Percentiles rank a stretch among this genome's conserved stretches.
Evolutionary conservation across 2,113 vertebrate species (phyloP).

Genomic region (Ramphastos sulfuratus): DNA sequence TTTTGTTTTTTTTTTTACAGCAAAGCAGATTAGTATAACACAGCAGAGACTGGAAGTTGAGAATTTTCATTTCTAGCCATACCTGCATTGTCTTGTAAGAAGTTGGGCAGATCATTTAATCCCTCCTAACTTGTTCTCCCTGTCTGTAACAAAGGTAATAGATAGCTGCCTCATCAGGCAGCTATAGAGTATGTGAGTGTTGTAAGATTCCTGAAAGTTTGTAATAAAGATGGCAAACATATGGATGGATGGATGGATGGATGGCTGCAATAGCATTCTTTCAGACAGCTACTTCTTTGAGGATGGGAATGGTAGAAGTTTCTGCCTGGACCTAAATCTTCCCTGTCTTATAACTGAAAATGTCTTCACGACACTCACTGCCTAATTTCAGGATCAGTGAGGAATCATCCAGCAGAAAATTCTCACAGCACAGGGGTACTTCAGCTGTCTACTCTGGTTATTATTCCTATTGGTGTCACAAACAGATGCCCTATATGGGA

Average conservation of each 20-base stretch:
- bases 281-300: neutral
- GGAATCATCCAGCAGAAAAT: neutral
- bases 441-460: neutral
- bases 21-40: slow-evolving; percentile 13
- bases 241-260: too few relatives aligned
- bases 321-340: neutral
- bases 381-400: neutral
- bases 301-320: neutral
- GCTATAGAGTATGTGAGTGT: neutral
- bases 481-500: neutral
- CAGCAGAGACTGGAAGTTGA: neutral
- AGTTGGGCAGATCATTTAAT: slow-evolving; percentile 46
- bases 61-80: slow-evolving; percentile 17
- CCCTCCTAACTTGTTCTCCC: slow-evolving; percentile 27
- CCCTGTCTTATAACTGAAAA: neutral
- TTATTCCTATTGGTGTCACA: neutral
- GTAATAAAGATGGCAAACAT: slow-evolving; percentile 22
- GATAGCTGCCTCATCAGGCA: neutral
- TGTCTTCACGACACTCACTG: neutral
- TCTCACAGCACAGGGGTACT: neutral
- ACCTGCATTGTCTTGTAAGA: slow-evolving; percentile 14
- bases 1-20: neutral
- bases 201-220: slow-evolving; percentile 29
- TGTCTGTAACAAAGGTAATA: neutral
- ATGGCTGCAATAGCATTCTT: neutral